Evolutionary conservation across 2,113 vertebrate species (phyloP).

Genomic region (Myotis lucifugus): DNA sequence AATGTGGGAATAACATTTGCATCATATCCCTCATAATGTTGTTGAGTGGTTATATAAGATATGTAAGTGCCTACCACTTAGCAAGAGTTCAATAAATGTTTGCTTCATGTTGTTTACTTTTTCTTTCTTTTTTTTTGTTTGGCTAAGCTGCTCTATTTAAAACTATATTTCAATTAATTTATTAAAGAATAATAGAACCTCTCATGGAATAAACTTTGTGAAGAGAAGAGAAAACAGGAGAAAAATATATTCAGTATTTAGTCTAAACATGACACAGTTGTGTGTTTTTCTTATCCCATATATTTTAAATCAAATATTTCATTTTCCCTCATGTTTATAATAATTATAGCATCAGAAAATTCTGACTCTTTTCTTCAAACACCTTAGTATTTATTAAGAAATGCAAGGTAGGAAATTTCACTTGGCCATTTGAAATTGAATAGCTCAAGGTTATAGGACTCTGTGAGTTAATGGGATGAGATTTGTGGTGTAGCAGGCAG

Average conservation of each 20-base stretch:
- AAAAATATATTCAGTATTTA: neutral
- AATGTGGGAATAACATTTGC: neutral
- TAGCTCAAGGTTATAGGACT: constrained; percentile 83
- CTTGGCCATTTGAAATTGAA: constrained; percentile 73
- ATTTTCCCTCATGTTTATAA: constrained; percentile 1
- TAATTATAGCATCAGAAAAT: constrained; percentile 52
- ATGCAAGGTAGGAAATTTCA: constrained; percentile 57
- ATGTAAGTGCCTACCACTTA: neutral
- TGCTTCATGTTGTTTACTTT: neutral
- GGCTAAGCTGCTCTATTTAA: neutral
- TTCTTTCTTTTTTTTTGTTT: neutral
- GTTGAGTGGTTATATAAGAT: neutral
- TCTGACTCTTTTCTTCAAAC: constrained; percentile 56
- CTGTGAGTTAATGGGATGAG: constrained; percentile 80
- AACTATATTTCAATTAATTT: neutral
- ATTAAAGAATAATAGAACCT: neutral
- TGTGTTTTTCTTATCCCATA: neutral
- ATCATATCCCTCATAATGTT: neutral
- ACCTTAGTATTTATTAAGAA: constrained; percentile 54
- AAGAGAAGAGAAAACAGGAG: neutral
- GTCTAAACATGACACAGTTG: neutral
- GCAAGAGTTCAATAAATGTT: neutral
- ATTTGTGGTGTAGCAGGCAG: constrained; percentile 78
- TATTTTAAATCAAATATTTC: neutral
- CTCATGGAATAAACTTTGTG: neutral